Evolutionary conservation across 2,113 vertebrate genomes (phyloP).

Genomic region (Nannospalax galili): DNA sequence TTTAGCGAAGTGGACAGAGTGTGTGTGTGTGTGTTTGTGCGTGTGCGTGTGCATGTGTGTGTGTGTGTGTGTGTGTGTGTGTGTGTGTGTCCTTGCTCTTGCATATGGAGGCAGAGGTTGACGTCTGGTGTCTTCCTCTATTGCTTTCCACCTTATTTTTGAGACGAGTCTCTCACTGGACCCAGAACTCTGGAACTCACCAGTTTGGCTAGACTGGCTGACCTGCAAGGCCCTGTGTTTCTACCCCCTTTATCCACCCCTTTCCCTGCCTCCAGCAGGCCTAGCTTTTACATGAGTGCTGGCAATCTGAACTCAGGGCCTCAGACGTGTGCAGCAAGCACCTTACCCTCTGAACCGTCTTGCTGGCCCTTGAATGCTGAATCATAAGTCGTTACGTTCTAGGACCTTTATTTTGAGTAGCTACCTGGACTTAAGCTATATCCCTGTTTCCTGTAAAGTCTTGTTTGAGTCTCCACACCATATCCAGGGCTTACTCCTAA

Average conservation of each 20-base stretch:
- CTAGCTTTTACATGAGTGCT: neutral
- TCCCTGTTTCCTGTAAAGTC: conserved; percentile 29
- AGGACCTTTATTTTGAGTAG: conserved; percentile 55
- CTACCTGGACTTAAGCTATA: conserved; percentile 56
- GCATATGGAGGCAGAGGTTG: neutral
- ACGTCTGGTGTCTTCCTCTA: neutral
- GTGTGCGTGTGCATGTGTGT: neutral
- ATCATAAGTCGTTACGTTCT: conserved; percentile 56
- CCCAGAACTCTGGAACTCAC: too few species aligned
- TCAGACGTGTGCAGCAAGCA: neutral
- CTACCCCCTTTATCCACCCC: neutral
- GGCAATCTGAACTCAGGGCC: neutral
- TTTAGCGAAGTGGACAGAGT: conserved; percentile 56
- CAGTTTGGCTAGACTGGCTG: neutral
- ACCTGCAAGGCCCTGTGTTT: neutral
- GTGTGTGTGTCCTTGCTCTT: too few species aligned
- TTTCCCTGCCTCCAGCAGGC: too few species aligned
- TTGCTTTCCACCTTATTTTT: neutral
- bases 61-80: neutral
- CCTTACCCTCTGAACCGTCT: neutral
- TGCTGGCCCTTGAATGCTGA: neutral
- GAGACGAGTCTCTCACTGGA: neutral
- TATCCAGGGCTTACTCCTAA: conserved; percentile 66
- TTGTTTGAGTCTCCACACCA: conserved; percentile 65
- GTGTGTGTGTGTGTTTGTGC: too few species aligned